These are phyloP conservation scores for Atta colombica DNA, from an alignment of 1,140 invertebrate species.

Conservation along the genomic window DNA sequence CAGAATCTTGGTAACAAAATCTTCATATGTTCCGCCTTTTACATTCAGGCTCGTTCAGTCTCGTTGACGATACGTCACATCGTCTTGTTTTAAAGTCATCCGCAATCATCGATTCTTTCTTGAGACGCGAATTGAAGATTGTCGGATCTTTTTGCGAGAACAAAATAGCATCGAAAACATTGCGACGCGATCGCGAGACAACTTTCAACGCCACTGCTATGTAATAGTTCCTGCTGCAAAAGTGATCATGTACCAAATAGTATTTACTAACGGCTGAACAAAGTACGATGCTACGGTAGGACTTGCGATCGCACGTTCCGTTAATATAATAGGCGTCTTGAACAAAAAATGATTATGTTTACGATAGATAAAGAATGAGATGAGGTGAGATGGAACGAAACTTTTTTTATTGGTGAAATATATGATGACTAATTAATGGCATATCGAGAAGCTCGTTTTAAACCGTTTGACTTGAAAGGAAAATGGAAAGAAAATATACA, in stretches of 20 bases:
- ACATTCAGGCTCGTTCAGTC: slow-evolving; percentile 51
- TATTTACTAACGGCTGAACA: slow-evolving; percentile 72
- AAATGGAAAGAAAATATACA: not conserved
- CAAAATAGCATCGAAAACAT: slow-evolving; percentile 32
- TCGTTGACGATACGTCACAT: slow-evolving; percentile 36
- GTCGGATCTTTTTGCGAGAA: slow-evolving; percentile 7
- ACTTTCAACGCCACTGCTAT: slow-evolving; percentile 61
- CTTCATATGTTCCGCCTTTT: not conserved
- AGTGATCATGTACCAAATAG: slow-evolving; percentile 84
- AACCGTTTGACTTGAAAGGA: not conserved
- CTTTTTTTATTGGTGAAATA: slow-evolving; percentile 23
- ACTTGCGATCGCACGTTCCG: slow-evolving; percentile 14
- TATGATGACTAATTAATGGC: slow-evolving; percentile 9
- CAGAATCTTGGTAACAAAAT: slow-evolving; percentile 5
- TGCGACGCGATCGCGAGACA: slow-evolving; percentile 60
- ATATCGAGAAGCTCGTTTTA: not conserved
- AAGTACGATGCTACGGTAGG: slow-evolving; percentile 40
- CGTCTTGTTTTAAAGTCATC: slow-evolving; percentile 8
- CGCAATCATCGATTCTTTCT: not conserved
- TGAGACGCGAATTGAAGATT: not conserved
- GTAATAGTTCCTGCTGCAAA: slow-evolving; percentile 84
- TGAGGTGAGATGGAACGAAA: not conserved
- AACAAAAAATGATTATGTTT: slow-evolving; percentile 53
- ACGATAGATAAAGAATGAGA: not conserved
- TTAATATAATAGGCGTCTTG: slow-evolving; percentile 13